phyloP scores from a whole-genome alignment of 35 echinoderm and acorn worm species.

The Stichopus chloronotus region DNA sequence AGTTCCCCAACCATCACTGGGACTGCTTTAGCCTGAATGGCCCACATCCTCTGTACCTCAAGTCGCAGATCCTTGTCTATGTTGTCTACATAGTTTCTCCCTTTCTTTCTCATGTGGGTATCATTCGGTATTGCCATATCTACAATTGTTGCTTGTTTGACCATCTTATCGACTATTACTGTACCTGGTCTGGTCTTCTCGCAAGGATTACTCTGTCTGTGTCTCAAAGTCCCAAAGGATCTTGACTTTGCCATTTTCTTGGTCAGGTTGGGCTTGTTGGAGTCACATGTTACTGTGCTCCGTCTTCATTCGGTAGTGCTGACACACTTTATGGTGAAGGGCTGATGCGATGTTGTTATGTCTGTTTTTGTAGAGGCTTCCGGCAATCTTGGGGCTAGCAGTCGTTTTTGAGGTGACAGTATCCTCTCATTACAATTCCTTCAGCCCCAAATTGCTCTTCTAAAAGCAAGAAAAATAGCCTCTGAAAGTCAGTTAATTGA shows the following conservation, averaged over 20 bases:
- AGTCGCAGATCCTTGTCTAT: background rate
- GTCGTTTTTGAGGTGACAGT: too few species aligned
- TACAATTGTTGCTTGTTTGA: background rate
- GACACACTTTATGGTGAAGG: background rate
- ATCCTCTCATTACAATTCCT: too few species aligned
- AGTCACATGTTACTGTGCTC: background rate
- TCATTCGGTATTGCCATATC: background rate
- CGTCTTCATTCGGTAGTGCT: background rate
- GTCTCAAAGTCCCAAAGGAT: background rate
- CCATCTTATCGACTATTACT: background rate
- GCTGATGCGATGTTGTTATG: background rate
- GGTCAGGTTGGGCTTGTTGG: background rate
- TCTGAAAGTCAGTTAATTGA: too few species aligned
- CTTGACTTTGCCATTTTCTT: background rate
- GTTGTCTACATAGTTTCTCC: background rate
- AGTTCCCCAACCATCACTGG: background rate
- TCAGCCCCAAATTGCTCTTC: too few species aligned
- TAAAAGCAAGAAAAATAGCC: too few species aligned
- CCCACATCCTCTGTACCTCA: slow-evolving; percentile 4
- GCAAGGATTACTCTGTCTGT: too few species aligned
- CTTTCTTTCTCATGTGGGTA: too few species aligned
- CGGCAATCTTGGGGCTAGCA: too few species aligned
- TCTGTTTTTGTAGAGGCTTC: too few species aligned
- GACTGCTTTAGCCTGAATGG: background rate
- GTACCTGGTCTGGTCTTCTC: too few species aligned